Evolutionary conservation across 2,113 vertebrate genomes (phyloP), one percentile per base, ranked within the genome.

Genomic region (Ictalurus furcatus): DNA sequence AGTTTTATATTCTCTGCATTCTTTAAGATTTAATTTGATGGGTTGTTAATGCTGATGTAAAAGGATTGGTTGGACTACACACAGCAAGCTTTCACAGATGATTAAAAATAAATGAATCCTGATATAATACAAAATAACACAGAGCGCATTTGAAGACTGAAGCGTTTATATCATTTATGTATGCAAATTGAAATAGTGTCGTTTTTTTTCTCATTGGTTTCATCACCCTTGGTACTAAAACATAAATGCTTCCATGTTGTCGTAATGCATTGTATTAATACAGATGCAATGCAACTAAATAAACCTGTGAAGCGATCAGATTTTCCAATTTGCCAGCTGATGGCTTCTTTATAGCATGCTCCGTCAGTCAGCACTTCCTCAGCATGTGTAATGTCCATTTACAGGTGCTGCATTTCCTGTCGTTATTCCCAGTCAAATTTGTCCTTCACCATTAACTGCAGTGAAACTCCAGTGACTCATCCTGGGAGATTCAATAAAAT

Each of bases 251-350:
- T n/a, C 16, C 11, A 16, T 21, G 8, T 54, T 37, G 28, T 12
- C 16, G 4, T 78, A 61, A 63, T 21, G 17, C 21, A 71, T 54
- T 7, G 14, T 76, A 40, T 30, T 34, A 58, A 23, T 74, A 11
- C 6, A 16, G 6, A 44, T 52, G 28, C 16, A 48, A 78, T 21
- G 2, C 11, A 52, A n/a, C 11, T 12, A 48, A n/a, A 87, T 28
- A 12, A 79, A 87, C 8, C 34, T 48, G 21, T 78, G 58, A 87
- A 87, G 76, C 21, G 0, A 65, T 54, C 58, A 48, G 14, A 65
- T 87, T 61, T 30, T 78, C 37, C 40, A 78, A 30, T 80, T 78
- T 79, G 3, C 73, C 40, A 65, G 56, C 37, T n/a, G 85, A 87
- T 63, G 37, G 23, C 86, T 87, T 80, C 40, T 12, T 34, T 76